These are phyloP conservation scores for Phymastichus coffea DNA, from an alignment of 1,140 invertebrate species.

Conservation along the genomic window DNA sequence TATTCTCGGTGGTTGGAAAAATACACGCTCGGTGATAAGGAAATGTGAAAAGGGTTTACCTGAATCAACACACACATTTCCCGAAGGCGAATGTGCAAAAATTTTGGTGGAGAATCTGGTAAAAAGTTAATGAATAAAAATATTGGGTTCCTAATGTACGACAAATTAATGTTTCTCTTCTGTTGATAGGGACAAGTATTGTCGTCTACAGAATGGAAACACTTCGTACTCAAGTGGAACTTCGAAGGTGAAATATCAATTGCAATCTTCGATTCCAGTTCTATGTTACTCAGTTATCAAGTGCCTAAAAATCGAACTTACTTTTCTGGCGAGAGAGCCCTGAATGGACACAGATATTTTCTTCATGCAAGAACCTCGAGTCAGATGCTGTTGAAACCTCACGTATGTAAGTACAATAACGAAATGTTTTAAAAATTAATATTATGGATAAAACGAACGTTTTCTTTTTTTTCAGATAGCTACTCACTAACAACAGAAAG, in stretches of 20 bases:
- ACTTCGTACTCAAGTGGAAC: slow-evolving; percentile 16
- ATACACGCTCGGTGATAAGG: slow-evolving; percentile 8
- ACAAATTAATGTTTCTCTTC: no score
- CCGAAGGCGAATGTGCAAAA: not conserved
- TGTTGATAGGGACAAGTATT: no score
- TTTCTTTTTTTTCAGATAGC: slow-evolving; percentile 5
- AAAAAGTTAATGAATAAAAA: no score
- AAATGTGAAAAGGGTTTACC: slow-evolving; percentile 16
- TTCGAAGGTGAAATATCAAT: not conserved
- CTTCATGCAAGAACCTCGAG: not conserved
- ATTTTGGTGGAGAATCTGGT: no score
- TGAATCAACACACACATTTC: not conserved
- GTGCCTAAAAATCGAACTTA: not conserved
- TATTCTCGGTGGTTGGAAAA: slow-evolving; percentile 12
- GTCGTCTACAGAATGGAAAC: slow-evolving; percentile 12
- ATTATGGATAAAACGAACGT: not conserved
- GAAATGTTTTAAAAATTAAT: not conserved
- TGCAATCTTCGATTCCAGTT: not conserved
- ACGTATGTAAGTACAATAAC: slow-evolving; percentile 20
- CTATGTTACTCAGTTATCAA: not conserved
- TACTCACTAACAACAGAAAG: slow-evolving; percentile 5
- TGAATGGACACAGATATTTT: no score
- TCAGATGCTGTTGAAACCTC: slow-evolving; percentile 14
- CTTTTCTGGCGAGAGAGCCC: not conserved
- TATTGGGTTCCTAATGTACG: no score